Conservation (phyloP, 2,113 vertebrate species). For the Excalfactoria chinensis region DNA sequence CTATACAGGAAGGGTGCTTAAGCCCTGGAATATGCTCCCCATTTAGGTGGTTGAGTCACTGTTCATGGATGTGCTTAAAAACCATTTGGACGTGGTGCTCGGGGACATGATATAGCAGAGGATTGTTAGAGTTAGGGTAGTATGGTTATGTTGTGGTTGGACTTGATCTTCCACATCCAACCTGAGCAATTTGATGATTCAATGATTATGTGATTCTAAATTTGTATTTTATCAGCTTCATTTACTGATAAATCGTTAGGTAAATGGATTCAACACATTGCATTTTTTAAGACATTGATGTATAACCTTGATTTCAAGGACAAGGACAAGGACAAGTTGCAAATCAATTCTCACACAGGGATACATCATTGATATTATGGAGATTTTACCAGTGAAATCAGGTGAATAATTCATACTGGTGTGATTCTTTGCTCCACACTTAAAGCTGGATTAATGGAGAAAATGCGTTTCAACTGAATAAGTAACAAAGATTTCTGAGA, state of each 20-base stretch:
- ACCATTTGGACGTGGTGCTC: no score
- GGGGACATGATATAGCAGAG: no score
- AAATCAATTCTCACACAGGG: background rate
- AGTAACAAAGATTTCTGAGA: background rate
- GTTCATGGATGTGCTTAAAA: no score
- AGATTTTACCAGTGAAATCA: background rate
- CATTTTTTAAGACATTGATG: background rate
- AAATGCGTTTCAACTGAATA: background rate
- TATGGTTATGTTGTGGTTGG: no score
- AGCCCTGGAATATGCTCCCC: no score
- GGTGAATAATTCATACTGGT: background rate
- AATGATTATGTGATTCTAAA: no score
- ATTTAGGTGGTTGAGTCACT: no score
- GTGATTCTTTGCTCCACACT: background rate
- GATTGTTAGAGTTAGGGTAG: no score
- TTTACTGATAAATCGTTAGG: background rate
- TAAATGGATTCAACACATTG: accelerated
- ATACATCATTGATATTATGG: background rate
- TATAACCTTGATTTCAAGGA: background rate
- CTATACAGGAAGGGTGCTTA: no score
- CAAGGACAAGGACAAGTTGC: background rate
- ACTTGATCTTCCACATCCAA: no score
- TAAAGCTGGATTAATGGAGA: background rate
- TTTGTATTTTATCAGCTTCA: background rate
- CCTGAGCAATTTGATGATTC: no score